A percentile compares a stretch with the other conserved stretches of the same genome.
phyloP scores from a whole-genome alignment of 1,140 invertebrate species.

The Bombus confusus region DNA sequence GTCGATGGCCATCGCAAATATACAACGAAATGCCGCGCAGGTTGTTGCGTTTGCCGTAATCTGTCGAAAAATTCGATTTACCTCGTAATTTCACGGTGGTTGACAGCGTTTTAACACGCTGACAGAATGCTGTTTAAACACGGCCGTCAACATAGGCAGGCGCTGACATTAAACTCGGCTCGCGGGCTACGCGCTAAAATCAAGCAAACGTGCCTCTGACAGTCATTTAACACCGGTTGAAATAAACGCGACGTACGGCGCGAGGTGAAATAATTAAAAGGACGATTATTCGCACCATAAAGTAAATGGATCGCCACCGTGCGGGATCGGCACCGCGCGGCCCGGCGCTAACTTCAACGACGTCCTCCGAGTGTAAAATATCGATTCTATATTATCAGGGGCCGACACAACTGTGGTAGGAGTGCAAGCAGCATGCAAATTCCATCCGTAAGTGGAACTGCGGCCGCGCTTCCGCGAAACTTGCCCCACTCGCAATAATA shows the following conservation, averaged over 20 bases:
- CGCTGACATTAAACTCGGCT: conserved; percentile 12
- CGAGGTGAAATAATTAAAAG: conserved; percentile 36
- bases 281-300: conserved; percentile 17
- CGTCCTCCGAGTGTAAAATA: neutral
- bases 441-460: conserved; percentile 42
- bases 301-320: conserved; percentile 4
- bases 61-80: neutral
- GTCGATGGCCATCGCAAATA: neutral
- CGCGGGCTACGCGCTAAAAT: neutral
- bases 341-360: conserved; percentile 6
- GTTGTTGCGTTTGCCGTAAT: neutral
- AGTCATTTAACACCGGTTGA: conserved; percentile 32
- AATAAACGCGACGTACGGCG: conserved; percentile 22
- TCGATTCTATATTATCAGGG: conserved; percentile 33
- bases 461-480: conserved; percentile 50
- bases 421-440: conserved; percentile 29
- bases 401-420: neutral
- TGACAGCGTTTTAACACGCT: conserved; percentile 16
- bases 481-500: conserved; percentile 70
- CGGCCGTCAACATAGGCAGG: neutral
- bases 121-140: conserved; percentile 35
- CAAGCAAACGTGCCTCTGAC: conserved; percentile 34
- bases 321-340: neutral
- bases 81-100: neutral
- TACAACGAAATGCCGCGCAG: neutral